phyloP scores from a whole-genome alignment of 92 coral and sea anemone genomes.

The Anthopleura xanthogrammica region DNA sequence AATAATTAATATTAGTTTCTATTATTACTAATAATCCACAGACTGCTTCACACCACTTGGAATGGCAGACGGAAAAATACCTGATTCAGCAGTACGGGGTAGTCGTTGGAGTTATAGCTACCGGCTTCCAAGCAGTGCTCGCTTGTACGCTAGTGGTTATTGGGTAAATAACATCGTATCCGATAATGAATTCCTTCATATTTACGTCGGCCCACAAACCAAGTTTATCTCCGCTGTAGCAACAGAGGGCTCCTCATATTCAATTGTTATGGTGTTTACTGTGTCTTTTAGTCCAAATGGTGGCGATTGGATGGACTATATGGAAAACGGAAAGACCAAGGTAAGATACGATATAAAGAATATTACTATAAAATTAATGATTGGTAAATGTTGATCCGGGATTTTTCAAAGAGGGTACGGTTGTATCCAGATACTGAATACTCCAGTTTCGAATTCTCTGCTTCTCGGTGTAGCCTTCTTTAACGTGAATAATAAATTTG shows the following conservation, averaged over 20 bases:
- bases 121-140: not conserved
- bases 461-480: not conserved
- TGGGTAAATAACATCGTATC: not conserved
- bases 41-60: constrained; percentile 54
- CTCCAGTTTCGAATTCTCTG: no score
- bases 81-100: not conserved
- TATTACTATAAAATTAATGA: no score
- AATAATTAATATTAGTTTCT: not conserved
- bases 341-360: constrained; percentile 8
- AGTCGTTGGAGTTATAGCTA: not conserved
- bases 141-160: not conserved
- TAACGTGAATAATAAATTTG: no score
- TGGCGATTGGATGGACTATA: constrained; percentile 49
- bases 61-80: constrained; percentile 36
- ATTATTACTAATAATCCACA: constrained; percentile 3
- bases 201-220: constrained; percentile 24
- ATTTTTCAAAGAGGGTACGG: no score
- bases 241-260: constrained; percentile 25
- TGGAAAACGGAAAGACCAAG: constrained; percentile 46
- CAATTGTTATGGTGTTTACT: not conserved
- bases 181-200: constrained; percentile 12
- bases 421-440: no score
- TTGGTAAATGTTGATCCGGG: no score
- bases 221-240: constrained; percentile 48
- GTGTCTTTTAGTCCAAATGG: constrained; percentile 6